A percentile compares a stretch with the other conserved stretches of the same genome.
phyloP scores from a whole-genome alignment of 2,797 vertebrate genomes.

The Anomalospiza imberbis region DNA sequence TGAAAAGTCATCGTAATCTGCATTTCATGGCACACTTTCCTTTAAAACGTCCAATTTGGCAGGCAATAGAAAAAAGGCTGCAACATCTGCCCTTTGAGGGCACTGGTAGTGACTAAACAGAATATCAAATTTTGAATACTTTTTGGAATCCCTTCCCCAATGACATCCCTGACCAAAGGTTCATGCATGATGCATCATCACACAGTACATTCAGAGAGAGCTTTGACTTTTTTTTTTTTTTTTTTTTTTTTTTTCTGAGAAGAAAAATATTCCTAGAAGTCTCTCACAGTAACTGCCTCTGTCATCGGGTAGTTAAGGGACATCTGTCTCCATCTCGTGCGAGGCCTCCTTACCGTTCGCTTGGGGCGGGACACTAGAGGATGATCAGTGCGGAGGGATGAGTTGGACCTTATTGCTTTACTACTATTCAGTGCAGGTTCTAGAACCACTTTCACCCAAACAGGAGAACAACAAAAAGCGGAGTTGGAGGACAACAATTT shows the following conservation, averaged over 20 bases:
- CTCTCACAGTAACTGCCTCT: conserved; percentile 86
- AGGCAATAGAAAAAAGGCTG: conserved; percentile 78
- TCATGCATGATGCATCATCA: conserved; percentile 85
- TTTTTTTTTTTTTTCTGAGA: conserved; percentile 16
- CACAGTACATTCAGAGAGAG: conserved; percentile 86
- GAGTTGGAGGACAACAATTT: conserved; percentile 84
- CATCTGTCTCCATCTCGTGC: conserved; percentile 73
- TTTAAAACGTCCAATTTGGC: conserved; percentile 75
- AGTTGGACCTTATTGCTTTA: conserved; percentile 96
- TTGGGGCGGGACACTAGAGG: conserved; percentile 73
- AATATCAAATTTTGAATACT: conserved; percentile 79
- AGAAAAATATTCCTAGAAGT: conserved; percentile 77
- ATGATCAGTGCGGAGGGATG: conserved; percentile 81
- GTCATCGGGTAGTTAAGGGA: conserved; percentile 77
- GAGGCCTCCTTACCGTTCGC: conserved; percentile 81
- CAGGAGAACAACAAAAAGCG: conserved; percentile 77
- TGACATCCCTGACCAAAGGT: conserved; percentile 82
- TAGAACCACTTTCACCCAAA: conserved; percentile 93
- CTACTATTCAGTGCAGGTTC: conserved; percentile 98
- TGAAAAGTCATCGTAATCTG: conserved; percentile 65
- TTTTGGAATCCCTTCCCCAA: conserved; percentile 79
- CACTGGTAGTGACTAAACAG: conserved; percentile 78
- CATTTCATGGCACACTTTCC: conserved; percentile 77
- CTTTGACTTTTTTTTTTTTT: conserved; percentile 57
- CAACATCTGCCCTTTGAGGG: conserved; percentile 74